Base-by-base conservation (phyloP, 2,888 invertebrate genomes). In the Criorhina ranunculi region DNA sequence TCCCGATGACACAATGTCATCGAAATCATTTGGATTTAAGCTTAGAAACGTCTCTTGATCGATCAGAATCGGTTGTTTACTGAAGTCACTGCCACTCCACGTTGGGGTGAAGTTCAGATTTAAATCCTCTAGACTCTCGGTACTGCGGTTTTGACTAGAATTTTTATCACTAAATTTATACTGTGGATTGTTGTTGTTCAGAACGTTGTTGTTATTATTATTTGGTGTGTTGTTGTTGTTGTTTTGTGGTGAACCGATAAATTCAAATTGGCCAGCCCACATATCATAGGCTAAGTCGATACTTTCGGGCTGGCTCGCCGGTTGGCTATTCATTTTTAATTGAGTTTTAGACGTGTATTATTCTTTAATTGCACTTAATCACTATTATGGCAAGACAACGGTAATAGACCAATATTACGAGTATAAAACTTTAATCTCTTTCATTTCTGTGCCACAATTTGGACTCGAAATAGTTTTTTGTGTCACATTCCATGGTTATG, bases 241-340 rank as follows among this genome's bases (percentile, higher is more conserved):
- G 86, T 83, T 88, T 88, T 88, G 79, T 88, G 90, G 86, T 12
- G 94, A 93, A 49, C 96, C 96, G 88, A 96, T 94, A 92, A 96
- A 96, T 92, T 96, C 96, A 89, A 97, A 97, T 92, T 96, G 96
- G 78, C 96, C 96, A 91, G 96, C 96, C 96, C 96, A 97, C 94
- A 96, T 95, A 90, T 97, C 96, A 91, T 95, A 96, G 91, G 96
- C 96, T 91, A 96, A 93, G 89, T 96, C 96, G 88, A 95, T 91
- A 89, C 94, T 94, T 88, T 94, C 94, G 89, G 92, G 92, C 89
- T 92, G 92, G 88, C 92, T 92, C 86, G 91, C 89, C 88, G 92
- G 90, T 90, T 91, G 89, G 89, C 91, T 91, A 89, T 88, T 90
- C 91, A 91, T 91, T 88, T 88, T 90, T 90, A 88, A 62, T 75